Evolutionary conservation across 2,888 invertebrate species (phyloP).

Genomic region (Conops quadrifasciatus): DNA sequence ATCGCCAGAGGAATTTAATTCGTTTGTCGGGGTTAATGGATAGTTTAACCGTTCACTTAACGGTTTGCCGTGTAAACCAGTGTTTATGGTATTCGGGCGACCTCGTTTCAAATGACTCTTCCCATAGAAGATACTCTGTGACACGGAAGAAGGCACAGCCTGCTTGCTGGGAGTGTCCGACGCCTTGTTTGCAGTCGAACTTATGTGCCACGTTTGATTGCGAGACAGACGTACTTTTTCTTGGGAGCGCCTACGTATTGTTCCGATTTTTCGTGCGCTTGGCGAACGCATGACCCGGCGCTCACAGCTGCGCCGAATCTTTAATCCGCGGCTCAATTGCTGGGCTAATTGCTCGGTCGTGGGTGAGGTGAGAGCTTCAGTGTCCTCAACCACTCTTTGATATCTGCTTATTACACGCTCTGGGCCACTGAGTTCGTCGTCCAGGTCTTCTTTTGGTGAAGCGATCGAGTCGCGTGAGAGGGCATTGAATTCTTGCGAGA

Average conservation of each 20-base stretch:
- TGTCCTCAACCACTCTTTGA: constrained; percentile 76
- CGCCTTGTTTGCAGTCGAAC: constrained; percentile 39
- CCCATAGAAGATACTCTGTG: constrained; percentile 66
- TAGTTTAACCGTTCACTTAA: constrained; percentile 17
- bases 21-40: constrained; percentile 12
- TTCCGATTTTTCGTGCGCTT: constrained; percentile 83
- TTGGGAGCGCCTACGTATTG: constrained; percentile 75
- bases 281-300: constrained; percentile 79
- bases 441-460: constrained; percentile 12
- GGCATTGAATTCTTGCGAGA: constrained; percentile 72
- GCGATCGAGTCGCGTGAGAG: background rate
- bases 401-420: constrained; percentile 77
- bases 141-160: constrained; percentile 31
- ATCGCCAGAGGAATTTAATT: constrained; percentile 42
- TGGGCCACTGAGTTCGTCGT: constrained; percentile 62
- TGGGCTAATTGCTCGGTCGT: constrained; percentile 75
- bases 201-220: constrained; percentile 74
- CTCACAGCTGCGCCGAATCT: constrained; percentile 76
- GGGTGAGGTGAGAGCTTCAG: constrained; percentile 62
- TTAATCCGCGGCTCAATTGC: constrained; percentile 72
- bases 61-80: constrained; percentile 56
- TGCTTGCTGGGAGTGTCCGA: constrained; percentile 1
- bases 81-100: constrained; percentile 66
- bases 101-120: constrained; percentile 68
- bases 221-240: constrained; percentile 69